A percentile compares a stretch with the other conserved stretches of the same genome.
These are phyloP conservation scores for cattle (Bos taurus) DNA, from an alignment of 2,113 vertebrate genomes.

Conservation along the genomic window DNA sequence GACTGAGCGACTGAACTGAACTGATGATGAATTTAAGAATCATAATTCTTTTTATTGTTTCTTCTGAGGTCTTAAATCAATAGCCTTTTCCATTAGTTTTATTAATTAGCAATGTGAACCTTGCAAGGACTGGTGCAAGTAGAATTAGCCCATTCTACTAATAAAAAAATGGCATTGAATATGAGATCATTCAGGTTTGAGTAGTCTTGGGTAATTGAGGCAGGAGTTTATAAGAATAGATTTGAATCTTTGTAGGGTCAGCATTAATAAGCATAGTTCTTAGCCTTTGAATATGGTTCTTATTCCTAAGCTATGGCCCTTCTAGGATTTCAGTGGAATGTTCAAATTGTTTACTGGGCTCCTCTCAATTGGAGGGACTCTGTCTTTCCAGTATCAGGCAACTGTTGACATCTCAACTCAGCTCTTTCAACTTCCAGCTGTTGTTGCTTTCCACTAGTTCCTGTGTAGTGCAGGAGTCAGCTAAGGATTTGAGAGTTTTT, in stretches of 20 bases:
- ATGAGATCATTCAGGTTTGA: background rate
- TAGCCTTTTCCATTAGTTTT: background rate
- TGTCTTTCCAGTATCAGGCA: background rate
- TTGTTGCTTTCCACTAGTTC: background rate
- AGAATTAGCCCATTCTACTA: background rate
- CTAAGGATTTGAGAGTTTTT: background rate
- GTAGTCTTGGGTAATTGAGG: background rate
- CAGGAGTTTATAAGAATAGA: background rate
- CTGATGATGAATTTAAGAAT: background rate
- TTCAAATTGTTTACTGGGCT: background rate
- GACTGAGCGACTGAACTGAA: background rate
- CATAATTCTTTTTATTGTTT: background rate
- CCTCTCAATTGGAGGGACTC: background rate
- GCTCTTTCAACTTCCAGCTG: background rate
- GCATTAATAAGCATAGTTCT: background rate
- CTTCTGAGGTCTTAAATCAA: background rate
- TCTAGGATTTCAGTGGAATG: background rate
- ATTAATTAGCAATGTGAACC: background rate
- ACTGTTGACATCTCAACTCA: background rate
- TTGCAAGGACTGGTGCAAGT: background rate
- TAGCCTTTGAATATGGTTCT: background rate
- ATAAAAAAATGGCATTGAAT: background rate
- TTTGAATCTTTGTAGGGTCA: background rate
- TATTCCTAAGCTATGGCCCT: background rate
- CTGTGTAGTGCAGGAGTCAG: background rate